A percentile compares a stretch with the other conserved stretches of the same genome.
Evolutionary conservation across 2,888 invertebrate species (phyloP).

Genomic region (Clepsis dumicolana): DNA sequence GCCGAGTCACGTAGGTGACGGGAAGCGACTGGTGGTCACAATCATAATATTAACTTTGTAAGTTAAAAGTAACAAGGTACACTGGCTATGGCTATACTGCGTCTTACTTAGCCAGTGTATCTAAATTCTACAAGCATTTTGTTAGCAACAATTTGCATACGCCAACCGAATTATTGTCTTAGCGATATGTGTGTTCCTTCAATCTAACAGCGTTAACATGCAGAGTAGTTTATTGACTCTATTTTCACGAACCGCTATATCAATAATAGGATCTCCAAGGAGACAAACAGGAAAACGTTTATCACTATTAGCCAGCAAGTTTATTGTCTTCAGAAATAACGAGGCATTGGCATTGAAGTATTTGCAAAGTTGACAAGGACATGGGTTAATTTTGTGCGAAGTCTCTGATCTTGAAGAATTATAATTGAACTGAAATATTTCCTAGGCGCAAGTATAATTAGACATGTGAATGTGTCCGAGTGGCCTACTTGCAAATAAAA

Average conservation of each 20-base stretch:
- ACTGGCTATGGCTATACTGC: not conserved
- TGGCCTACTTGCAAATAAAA: not conserved
- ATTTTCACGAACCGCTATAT: constrained; percentile 8
- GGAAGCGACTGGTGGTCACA: constrained; percentile 2
- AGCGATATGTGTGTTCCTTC: not conserved
- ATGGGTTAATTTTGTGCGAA: constrained; percentile 5
- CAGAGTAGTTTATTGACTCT: not conserved
- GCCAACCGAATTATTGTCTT: not conserved
- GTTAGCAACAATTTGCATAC: not conserved
- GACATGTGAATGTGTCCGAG: not conserved
- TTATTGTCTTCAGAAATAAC: constrained; percentile 32
- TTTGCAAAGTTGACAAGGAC: constrained; percentile 32
- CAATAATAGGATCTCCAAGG: constrained; percentile 7
- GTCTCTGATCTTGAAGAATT: constrained; percentile 1
- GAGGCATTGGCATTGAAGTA: constrained; percentile 29
- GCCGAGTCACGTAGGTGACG: constrained; percentile 28
- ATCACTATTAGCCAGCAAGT: constrained; percentile 25
- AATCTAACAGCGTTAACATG: not conserved
- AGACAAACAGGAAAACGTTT: constrained; percentile 33
- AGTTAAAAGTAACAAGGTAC: not conserved
- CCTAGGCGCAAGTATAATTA: not conserved
- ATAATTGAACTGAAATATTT: not conserved
- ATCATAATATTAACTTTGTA: constrained; percentile 9
- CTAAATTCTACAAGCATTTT: not conserved
- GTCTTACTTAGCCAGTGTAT: not conserved